phyloP scores from a whole-genome alignment of 2,888 invertebrate species.

The Amphipoea lucens region DNA sequence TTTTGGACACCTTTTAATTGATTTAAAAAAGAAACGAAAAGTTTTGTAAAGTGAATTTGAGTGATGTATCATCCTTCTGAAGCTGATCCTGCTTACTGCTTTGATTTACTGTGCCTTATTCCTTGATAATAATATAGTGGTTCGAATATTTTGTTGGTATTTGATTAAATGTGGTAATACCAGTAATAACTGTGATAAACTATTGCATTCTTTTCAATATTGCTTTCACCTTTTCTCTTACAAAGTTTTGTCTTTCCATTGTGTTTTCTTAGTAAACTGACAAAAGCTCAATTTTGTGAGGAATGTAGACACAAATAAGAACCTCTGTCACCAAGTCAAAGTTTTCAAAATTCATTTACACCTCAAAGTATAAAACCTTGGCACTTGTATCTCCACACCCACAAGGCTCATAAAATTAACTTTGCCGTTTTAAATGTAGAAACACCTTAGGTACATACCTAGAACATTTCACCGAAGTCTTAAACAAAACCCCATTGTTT shows the following conservation, averaged over 20 bases:
- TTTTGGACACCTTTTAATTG: constrained; percentile 41
- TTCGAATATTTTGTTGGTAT: neutral
- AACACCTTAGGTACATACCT: constrained; percentile 17
- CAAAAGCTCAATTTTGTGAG: constrained; percentile 9
- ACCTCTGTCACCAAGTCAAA: constrained; percentile 8
- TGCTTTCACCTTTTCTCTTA: neutral
- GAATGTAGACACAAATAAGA: constrained; percentile 1
- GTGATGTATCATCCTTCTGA: too few species aligned
- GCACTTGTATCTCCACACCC: constrained; percentile 29
- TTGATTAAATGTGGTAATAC: neutral
- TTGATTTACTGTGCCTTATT: neutral
- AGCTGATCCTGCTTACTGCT: neutral
- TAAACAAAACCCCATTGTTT: constrained; percentile 61
- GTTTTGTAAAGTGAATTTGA: constrained; percentile 31
- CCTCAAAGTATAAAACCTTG: constrained; percentile 44
- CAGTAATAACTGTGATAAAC: too few species aligned
- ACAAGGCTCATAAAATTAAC: constrained; percentile 43
- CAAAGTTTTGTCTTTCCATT: neutral
- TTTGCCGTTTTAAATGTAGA: constrained; percentile 45
- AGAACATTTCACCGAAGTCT: constrained; percentile 32
- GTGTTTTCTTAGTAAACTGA: neutral
- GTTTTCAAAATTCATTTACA: constrained; percentile 48
- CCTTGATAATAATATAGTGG: neutral
- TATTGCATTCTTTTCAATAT: neutral
- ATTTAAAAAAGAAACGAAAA: constrained; percentile 28